Evolutionary conservation across 2,113 vertebrate species (phyloP), one percentile per base, ranked within the genome.

Genomic region (Chascanopsetta lugubris): DNA sequence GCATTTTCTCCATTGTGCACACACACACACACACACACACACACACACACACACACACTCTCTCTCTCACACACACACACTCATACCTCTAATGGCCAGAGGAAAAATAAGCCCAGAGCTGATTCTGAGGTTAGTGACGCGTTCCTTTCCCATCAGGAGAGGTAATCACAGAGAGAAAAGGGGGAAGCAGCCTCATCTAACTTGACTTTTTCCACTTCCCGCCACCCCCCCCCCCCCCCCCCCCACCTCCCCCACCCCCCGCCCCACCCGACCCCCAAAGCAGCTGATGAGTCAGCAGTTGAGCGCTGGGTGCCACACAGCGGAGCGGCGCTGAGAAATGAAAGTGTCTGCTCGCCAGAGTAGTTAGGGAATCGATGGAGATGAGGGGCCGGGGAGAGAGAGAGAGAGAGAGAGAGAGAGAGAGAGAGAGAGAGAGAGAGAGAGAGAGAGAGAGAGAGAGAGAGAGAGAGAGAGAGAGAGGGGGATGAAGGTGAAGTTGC

Each of bases 211-310:
- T 63, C n/a, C 36, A 72, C 65, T 4, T 12, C n/a, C 48, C n/a
- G n/a, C n/a, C n/a, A n/a, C n/a, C n/a, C n/a, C n/a, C n/a, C n/a
- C n/a, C n/a, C n/a, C n/a, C n/a, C n/a, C n/a, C n/a, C n/a, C n/a
- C n/a, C n/a, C n/a, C n/a, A n/a, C n/a, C n/a, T n/a, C n/a, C n/a
- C n/a, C n/a, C n/a, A n/a, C n/a, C n/a, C n/a, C n/a, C n/a, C n/a
- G n/a, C n/a, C n/a, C n/a, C n/a, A n/a, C n/a, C n/a, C n/a, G n/a
- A n/a, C n/a, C 4, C 20, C 36, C 42, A 48, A 62, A 65, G 55
- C 46, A 72, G 47, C 45, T 45, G 67, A 84, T 87, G 80, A 83
- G 45, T 84, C 72, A 75, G 78, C 82, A 73, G 49, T 34, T n/a
- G 60, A 77, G 70, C 60, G 40, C 50, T 10, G 12, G 38, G 24